Percentiles rank a stretch among this genome's conserved stretches.
These are phyloP conservation scores for Nymphalis io DNA, from an alignment of 1,140 invertebrate species.

Conservation along the genomic window DNA sequence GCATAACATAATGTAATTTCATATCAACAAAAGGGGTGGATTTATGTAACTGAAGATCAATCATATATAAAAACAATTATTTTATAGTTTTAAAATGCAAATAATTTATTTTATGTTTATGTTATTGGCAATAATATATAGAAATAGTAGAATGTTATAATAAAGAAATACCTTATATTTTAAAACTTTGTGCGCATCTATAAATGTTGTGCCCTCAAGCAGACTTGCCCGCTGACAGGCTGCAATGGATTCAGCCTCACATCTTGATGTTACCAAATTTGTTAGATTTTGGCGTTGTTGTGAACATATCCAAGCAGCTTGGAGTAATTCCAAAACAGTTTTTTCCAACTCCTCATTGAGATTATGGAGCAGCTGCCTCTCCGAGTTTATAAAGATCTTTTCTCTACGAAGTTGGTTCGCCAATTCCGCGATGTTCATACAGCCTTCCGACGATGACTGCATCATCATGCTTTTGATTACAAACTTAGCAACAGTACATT, in stretches of 20 bases:
- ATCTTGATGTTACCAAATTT: conserved; percentile 87
- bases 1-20: background rate
- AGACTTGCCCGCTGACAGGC: conserved; percentile 89
- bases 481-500: conserved; percentile 53
- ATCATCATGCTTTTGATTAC: conserved; percentile 60
- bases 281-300: conserved; percentile 94
- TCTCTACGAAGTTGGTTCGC: conserved; percentile 74
- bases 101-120: background rate
- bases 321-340: conserved; percentile 73
- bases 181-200: conserved; percentile 93
- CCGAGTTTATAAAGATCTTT: conserved; percentile 78
- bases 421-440: conserved; percentile 76
- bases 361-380: conserved; percentile 73
- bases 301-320: conserved; percentile 93
- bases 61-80: background rate
- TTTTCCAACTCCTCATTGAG: conserved; percentile 77
- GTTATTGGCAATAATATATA: background rate
- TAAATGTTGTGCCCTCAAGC: conserved; percentile 90
- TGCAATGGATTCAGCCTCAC: conserved; percentile 86
- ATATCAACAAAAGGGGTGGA: conserved; percentile 4
- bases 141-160: conserved; percentile 3
- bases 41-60: background rate
- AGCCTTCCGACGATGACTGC: conserved; percentile 75
- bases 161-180: conserved; percentile 85
- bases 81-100: background rate